phyloP scores from a whole-genome alignment of 1,140 invertebrate genomes.

The Drosophila mojavensis region DNA sequence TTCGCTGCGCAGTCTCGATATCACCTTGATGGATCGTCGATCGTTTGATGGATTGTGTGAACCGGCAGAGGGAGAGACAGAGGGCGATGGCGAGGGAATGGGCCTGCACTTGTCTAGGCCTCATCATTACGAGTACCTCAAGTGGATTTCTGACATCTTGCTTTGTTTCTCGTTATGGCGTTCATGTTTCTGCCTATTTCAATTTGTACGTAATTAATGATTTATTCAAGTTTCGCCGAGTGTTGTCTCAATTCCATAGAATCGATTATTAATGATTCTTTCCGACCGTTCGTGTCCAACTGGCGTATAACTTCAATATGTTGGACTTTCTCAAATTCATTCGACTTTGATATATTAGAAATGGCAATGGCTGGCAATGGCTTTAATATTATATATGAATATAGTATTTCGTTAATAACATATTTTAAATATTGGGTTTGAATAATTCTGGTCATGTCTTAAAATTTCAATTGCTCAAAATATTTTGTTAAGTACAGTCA shows the following conservation, averaged over 20 bases:
- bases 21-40: slow-evolving; percentile 74
- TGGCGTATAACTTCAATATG: slow-evolving; percentile 13
- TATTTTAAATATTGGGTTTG: too few species aligned
- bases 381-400: neutral
- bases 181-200: slow-evolving; percentile 55
- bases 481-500: too few species aligned
- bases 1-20: slow-evolving; percentile 46
- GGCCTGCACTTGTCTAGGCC: slow-evolving; percentile 69
- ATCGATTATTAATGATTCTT: slow-evolving; percentile 68
- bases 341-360: neutral
- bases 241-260: slow-evolving; percentile 75
- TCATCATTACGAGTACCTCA: slow-evolving; percentile 57
- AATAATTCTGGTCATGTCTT: too few species aligned
- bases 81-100: neutral
- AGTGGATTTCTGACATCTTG: slow-evolving; percentile 79
- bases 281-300: slow-evolving; percentile 14
- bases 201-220: slow-evolving; percentile 75
- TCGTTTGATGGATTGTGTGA: slow-evolving; percentile 80
- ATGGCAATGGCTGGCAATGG: slow-evolving; percentile 12
- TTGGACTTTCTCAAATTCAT: neutral
- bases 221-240: slow-evolving; percentile 66
- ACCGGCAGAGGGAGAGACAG: slow-evolving; percentile 15
- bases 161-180: slow-evolving; percentile 53
- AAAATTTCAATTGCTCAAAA: too few species aligned
- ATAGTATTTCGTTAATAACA: too few species aligned